Conservation (phyloP, 2,888 invertebrate species). For the Chrysolina haemoptera region DNA sequence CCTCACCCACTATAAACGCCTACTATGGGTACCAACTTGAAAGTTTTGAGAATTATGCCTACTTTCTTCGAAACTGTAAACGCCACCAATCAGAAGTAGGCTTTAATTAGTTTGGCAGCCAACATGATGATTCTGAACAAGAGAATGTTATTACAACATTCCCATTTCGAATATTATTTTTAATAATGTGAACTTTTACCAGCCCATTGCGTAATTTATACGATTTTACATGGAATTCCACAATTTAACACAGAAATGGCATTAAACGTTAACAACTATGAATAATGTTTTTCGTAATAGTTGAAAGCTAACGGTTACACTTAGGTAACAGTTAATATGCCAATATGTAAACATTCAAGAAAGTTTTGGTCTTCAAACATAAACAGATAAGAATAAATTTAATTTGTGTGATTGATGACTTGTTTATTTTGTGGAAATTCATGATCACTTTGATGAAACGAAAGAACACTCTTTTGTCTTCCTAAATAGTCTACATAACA, state of each 20-base stretch:
- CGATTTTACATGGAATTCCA: constrained; percentile 9
- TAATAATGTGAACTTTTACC: constrained; percentile 21
- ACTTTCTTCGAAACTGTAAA: neutral
- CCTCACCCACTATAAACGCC: neutral
- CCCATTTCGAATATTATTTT: constrained; percentile 4
- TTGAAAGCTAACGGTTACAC: neutral
- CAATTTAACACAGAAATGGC: neutral
- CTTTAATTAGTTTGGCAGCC: neutral
- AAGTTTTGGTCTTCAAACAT: neutral
- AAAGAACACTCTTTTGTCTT: too few relatives aligned
- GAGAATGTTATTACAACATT: constrained; percentile 19
- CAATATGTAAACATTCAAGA: neutral
- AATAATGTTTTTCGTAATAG: constrained; percentile 2
- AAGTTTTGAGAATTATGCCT: neutral
- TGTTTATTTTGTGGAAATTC: too few relatives aligned
- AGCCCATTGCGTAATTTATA: constrained; percentile 9
- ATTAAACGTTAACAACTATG: neutral
- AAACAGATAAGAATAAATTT: neutral
- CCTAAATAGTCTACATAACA: too few relatives aligned
- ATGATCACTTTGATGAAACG: too few relatives aligned
- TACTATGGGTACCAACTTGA: neutral
- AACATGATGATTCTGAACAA: neutral
- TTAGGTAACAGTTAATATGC: neutral
- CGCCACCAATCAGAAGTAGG: neutral
- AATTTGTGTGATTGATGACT: neutral